Percentiles rank a stretch among this genome's conserved stretches.
phyloP scores from a whole-genome alignment of 1,140 invertebrate species.

The Atopsyche davidsoni region DNA sequence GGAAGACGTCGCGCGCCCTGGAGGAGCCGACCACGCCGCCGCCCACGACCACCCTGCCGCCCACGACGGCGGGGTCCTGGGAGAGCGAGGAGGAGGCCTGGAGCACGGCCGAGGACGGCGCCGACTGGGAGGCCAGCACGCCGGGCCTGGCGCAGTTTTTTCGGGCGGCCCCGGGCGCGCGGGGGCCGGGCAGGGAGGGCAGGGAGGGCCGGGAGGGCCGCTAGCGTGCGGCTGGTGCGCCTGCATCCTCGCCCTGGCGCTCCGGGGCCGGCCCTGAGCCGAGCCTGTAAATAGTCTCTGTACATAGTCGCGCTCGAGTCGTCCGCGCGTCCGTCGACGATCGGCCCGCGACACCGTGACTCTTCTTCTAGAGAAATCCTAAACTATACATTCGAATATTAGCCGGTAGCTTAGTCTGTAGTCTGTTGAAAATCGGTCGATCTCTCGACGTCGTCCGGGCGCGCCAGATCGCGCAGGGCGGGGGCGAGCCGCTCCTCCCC shows the following conservation, averaged over 20 bases:
- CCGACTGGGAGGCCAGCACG: slow-evolving; percentile 22
- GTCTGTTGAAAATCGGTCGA: slow-evolving; percentile 17
- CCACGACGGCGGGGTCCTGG: slow-evolving; percentile 8
- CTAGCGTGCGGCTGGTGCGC: slow-evolving; percentile 35
- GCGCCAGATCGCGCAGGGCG: no score
- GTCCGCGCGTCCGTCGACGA: no score
- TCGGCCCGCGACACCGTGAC: no score
- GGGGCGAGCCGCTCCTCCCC: no score
- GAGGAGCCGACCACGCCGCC: slow-evolving; percentile 13
- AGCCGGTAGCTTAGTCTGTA: slow-evolving; percentile 27
- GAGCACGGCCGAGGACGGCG: slow-evolving; percentile 24
- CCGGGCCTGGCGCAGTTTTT: slow-evolving; percentile 38
- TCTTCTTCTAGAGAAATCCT: slow-evolving; percentile 28
- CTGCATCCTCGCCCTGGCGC: slow-evolving; percentile 41
- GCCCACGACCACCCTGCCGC: neutral
- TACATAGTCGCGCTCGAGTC: slow-evolving; percentile 30
- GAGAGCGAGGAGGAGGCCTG: slow-evolving; percentile 18
- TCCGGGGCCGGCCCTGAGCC: slow-evolving; percentile 42
- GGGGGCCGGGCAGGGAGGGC: slow-evolving; percentile 41
- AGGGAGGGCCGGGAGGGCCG: no score
- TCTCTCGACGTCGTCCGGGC: no score
- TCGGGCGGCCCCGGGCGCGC: slow-evolving; percentile 44
- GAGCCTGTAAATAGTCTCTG: no score
- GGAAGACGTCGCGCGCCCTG: slow-evolving; percentile 20
- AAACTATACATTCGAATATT: slow-evolving; percentile 30